Base-by-base conservation (phyloP, 2,797 vertebrate species). In the Lagocephalus sceleratus region DNA sequence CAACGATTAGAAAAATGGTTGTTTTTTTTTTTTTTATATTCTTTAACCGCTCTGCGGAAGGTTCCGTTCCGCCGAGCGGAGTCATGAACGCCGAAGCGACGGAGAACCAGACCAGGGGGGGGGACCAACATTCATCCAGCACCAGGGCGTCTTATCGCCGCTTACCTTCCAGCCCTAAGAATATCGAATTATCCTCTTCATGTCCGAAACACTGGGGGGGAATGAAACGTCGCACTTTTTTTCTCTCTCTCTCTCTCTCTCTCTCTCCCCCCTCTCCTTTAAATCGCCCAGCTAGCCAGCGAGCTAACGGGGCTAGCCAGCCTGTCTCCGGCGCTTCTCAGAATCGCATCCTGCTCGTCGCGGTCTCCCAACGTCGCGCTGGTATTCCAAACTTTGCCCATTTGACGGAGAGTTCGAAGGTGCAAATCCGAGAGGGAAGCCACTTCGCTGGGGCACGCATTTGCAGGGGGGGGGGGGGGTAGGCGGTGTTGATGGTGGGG, bases 111-210 rank as follows among this genome's bases (percentile, higher is more conserved):
- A 63, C 49, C 45, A 63, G 54, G 51, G 32, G 57, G 41, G n/a
- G 35, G 60, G 73, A 20, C n/a, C 20, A 53, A 47, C 38, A 67
- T 42, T 2, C 1, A 58, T 15, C 61, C 14, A 16, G 15, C 23
- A 35, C 10, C 17, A 63, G 23, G 59, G 77, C 69, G 86, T 68
- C 47, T 63, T 29, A 9, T 5, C 21, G 16, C 0, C 26, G 14
- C 87, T 82, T 88, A 90, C 88, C 91, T 90, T 92, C 89, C 77
- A 85, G 87, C 83, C 87, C 91, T 92, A 93, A 78, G 87, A 87
- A 75, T 86, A 82, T 78, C 76, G 86, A 87, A 74, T 89, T 88
- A 86, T 90, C 87, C 89, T 90, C 90, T 89, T 93, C 91, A 93
- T 93, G 88, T 89, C 90, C 89, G 84, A 81, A 89, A 89, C 69